These are phyloP conservation scores for Pocillopora damicornis DNA, from an alignment of 64 coral and sea anemone genomes.

Conservation along the genomic window DNA sequence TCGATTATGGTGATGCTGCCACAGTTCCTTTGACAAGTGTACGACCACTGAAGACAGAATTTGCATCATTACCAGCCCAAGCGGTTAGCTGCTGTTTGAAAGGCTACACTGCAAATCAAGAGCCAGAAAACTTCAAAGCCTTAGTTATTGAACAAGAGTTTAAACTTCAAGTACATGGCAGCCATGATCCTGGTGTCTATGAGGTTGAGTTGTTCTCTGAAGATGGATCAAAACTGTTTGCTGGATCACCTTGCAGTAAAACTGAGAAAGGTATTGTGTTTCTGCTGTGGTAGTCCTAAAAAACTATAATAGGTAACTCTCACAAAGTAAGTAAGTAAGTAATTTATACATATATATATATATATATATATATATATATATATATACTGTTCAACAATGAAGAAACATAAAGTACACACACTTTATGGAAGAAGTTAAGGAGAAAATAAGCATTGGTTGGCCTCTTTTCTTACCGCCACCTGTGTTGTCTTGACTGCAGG, in stretches of 20 bases:
- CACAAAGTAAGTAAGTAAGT: no score
- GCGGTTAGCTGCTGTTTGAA: constrained; percentile 30
- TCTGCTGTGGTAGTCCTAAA: neutral
- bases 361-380: no score
- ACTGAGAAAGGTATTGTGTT: neutral
- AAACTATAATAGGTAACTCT: no score
- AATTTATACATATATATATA: no score
- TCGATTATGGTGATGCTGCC: constrained; percentile 39
- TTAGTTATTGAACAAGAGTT: constrained; percentile 47
- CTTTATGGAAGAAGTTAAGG: neutral
- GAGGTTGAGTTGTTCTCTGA: constrained; percentile 52
- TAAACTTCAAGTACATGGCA: neutral
- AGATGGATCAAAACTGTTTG: constrained; percentile 16
- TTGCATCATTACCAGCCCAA: constrained; percentile 31
- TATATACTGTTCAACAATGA: no score
- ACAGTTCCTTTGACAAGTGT: constrained; percentile 13
- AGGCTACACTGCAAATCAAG: neutral
- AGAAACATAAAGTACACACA: no score
- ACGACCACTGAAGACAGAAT: constrained; percentile 14
- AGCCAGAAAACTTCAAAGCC: constrained; percentile 49
- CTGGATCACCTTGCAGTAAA: neutral
- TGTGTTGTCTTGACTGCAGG: neutral
- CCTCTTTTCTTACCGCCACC: constrained; percentile 31
- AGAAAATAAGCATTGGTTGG: neutral
- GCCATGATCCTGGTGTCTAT: constrained; percentile 2